Evolutionary conservation across 2,888 invertebrate species (phyloP).

Genomic region (Hydrotaea cyrtoneurina): DNA sequence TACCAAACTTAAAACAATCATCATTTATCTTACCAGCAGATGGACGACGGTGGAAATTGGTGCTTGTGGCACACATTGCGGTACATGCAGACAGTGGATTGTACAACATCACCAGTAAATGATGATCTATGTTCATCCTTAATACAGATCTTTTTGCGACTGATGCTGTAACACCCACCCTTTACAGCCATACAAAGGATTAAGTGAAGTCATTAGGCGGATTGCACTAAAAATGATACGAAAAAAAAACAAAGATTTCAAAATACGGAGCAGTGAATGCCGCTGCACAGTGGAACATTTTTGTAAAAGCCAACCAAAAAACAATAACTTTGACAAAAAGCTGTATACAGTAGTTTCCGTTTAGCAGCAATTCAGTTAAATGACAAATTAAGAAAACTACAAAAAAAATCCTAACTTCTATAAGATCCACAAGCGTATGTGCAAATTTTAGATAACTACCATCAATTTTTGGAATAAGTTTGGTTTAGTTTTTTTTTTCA

Average conservation of each 20-base stretch:
- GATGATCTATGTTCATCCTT: slow-evolving; percentile 51
- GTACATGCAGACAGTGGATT: not conserved
- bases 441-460: no score
- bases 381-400: no score
- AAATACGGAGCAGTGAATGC: no score
- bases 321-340: no score
- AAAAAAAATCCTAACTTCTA: no score
- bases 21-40: slow-evolving; percentile 63
- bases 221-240: not conserved
- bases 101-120: not conserved
- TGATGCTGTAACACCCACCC: slow-evolving; percentile 60
- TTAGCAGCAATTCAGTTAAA: no score
- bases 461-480: no score
- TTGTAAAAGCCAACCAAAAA: no score
- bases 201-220: not conserved
- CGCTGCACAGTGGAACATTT: not conserved
- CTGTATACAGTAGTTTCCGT: no score
- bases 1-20: slow-evolving; percentile 60
- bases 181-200: not conserved
- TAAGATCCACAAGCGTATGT: no score
- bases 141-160: slow-evolving; percentile 47
- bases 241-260: not conserved
- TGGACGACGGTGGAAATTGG: slow-evolving; percentile 10
- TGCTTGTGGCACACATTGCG: slow-evolving; percentile 54
- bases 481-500: no score